Evolutionary conservation across 2,888 invertebrate species (phyloP), one percentile per base, ranked within the genome.

Genomic region (Ferdinandea cuprea): DNA sequence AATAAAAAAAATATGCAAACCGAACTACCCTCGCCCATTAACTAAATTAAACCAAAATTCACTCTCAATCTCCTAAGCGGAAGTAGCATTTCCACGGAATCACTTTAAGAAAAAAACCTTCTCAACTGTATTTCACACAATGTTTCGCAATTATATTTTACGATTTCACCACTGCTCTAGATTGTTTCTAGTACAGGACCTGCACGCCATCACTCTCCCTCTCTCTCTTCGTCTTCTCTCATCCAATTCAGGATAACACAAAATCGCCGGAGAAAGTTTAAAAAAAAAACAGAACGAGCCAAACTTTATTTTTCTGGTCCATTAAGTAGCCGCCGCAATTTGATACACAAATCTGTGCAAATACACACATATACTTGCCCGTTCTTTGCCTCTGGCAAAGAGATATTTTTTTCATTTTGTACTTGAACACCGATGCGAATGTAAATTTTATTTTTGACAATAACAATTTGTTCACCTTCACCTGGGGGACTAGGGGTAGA

Each of bases 251-350:
- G 50, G 8, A 50, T 44, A 30, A 21, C 2, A 13, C 32, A 17
- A 3, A 65, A 35, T 52, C 28, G 15, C 6, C 32, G 48, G 63
- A n/a, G 59, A 76, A 76, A 76, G 11, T 69, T 30, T 21, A 13
- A 65, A 65, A 72, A n/a, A n/a, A 63, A 42, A 56, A 69, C 71
- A 37, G 37, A 71, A 77, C 40, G 35, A 71, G 56, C 61, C 40
- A 78, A 78, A 77, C 63, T 78, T 78, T 58, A 72, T 72, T 78
- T 72, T 78, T 71, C 77, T 78, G 77, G 71, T 78, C 72, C 77
- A 78, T 78, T 78, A 71, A 78, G 56, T 78, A 72, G 77, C 71
- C 63, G 56, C n/a, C n/a, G n/a, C 77, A 71, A 72, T 72, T 78
- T 78, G 72, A 78, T 72, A 78, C 56, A 78, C 71, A 78, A 78